Evolutionary conservation across 2,797 vertebrate genomes (phyloP), one percentile per base, ranked within the genome.

Genomic region (Sebastes hopkinsi): DNA sequence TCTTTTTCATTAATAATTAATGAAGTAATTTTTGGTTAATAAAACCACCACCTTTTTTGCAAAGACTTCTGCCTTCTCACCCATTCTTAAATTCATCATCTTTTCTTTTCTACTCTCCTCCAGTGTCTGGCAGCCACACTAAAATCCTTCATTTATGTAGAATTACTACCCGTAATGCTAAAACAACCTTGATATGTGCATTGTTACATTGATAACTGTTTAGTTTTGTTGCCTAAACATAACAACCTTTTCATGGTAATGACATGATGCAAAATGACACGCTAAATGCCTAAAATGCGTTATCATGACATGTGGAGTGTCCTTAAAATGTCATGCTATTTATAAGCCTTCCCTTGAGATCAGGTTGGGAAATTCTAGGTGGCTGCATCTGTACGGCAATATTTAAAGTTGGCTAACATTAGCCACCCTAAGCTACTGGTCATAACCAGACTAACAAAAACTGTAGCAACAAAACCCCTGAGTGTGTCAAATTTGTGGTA

Each of bases 241-340:
- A 46, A 46, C 42, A 46, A 46, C 42, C 42, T 18, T 46, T 46
- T 46, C 42, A 46, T 46, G 16, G 42, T 42, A 18, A 46, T 18
- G 16, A 18, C 16, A 0, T 46, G 42, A 0, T 46, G 14, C 6
- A 0, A 18, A 46, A 46, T 46, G 42, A 46, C 16, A 46, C 3
- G 1, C 42, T 46, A 18, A 1, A 18, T 18, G 16, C 42, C 42
- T 46, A 46, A 46, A 46, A 46, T 46, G 16, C 3, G 42, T 46
- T 1, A 46, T 18, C 42, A 46, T 8, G 42, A 46, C 42, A 0
- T 46, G 42, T 0, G 1, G 42, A 46, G 0, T 46, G 16, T 46
- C 42, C 16, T 46, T 46, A 46, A 18, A 18, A 18, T 46, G 16
- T 46, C 42, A 46, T 46, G 1, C 42, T 18, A 46, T 46, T 46